phyloP scores from a whole-genome alignment of 1,140 invertebrate genomes.

The Sweltsa coloradensis region DNA sequence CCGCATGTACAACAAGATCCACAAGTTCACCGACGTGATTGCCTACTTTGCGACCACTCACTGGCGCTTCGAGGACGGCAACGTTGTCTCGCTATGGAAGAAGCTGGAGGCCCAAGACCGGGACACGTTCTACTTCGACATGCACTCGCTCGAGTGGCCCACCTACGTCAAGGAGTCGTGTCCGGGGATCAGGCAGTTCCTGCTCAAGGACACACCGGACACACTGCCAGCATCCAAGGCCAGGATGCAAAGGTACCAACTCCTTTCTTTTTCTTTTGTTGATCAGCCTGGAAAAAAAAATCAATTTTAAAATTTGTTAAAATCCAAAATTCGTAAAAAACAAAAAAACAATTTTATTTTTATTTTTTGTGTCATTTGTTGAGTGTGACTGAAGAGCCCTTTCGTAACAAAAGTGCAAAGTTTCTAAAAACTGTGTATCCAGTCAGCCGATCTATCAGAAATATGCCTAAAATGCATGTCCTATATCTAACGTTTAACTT shows the following conservation, averaged over 20 bases:
- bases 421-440: too few species aligned
- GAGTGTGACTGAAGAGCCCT: too few species aligned
- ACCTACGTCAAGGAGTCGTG: constrained; percentile 42
- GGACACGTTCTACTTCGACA: constrained; percentile 53
- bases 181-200: constrained; percentile 40
- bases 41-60: constrained; percentile 55
- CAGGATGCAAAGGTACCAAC: constrained; percentile 17
- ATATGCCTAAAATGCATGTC: too few species aligned
- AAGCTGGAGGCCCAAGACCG: constrained; percentile 47
- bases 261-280: too few species aligned
- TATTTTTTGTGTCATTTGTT: too few species aligned
- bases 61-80: constrained; percentile 58
- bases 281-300: too few species aligned
- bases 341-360: too few species aligned
- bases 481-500: too few species aligned
- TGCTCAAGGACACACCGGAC: constrained; percentile 45
- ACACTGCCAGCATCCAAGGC: constrained; percentile 39
- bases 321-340: too few species aligned
- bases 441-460: too few species aligned
- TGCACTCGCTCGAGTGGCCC: constrained; percentile 46
- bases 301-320: too few species aligned
- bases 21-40: constrained; percentile 52
- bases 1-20: constrained; percentile 58
- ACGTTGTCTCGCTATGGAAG: constrained; percentile 44
- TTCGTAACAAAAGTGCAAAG: too few species aligned